Evolutionary conservation across 2,888 invertebrate species (phyloP).

Genomic region (Cheilosia impressa): DNA sequence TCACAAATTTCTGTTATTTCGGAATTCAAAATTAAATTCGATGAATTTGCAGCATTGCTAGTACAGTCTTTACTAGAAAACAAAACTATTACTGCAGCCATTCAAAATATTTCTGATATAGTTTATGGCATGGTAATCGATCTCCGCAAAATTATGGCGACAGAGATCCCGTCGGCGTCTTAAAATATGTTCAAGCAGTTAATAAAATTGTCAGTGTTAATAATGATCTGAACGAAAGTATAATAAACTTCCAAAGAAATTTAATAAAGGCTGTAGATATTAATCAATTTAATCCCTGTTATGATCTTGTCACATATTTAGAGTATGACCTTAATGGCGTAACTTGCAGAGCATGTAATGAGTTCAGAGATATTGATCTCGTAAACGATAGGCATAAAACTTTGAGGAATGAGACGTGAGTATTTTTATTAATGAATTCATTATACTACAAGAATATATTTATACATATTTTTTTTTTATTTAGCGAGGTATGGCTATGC

Average conservation of each 20-base stretch:
- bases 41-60: conserved; percentile 82
- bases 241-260: conserved; percentile 89
- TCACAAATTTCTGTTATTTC: conserved; percentile 83
- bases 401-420: conserved; percentile 86
- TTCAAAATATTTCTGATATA: conserved; percentile 81
- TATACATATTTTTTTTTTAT: conserved; percentile 63
- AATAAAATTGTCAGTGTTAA: conserved; percentile 86
- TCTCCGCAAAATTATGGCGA: conserved; percentile 82
- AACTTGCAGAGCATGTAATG: conserved; percentile 97
- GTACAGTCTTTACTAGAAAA: conserved; percentile 83
- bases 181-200: conserved; percentile 38
- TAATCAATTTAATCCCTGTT: conserved; percentile 86
- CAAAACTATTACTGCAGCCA: conserved; percentile 79
- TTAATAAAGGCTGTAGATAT: conserved; percentile 89
- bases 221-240: conserved; percentile 87
- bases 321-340: conserved; percentile 89
- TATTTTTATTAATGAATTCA: conserved; percentile 31
- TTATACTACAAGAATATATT: background rate
- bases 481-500: conserved; percentile 92
- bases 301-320: background rate
- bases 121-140: conserved; percentile 81
- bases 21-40: conserved; percentile 85
- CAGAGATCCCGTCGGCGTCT: conserved; percentile 79
- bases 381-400: conserved; percentile 91
- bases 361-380: conserved; percentile 96